phyloP scores from a whole-genome alignment of 2,113 vertebrate species.

The Todiramphus saurophagus region DNA sequence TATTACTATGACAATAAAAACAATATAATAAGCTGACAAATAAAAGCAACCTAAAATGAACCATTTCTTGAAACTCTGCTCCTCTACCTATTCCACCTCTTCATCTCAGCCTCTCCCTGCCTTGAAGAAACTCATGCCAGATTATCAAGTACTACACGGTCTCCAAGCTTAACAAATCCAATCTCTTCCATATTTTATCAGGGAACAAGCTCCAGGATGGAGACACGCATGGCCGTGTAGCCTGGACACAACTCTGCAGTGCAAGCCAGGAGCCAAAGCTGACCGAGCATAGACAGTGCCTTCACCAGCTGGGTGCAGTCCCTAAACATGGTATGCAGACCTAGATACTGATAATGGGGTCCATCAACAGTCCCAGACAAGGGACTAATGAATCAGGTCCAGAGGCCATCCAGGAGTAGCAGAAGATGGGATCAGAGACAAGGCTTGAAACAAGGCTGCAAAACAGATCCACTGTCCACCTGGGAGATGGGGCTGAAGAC shows the following conservation, averaged over 20 bases:
- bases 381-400: background rate
- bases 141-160: background rate
- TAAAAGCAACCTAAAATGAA: background rate
- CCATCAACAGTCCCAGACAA: background rate
- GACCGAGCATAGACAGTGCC: background rate
- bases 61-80: background rate
- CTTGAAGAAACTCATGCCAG: background rate
- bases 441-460: background rate
- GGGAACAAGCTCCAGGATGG: background rate
- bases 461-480: accelerated
- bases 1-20: background rate
- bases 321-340: background rate
- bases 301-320: background rate
- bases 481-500: background rate
- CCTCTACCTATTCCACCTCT: background rate
- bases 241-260: background rate
- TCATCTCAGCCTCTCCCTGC: background rate
- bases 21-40: background rate
- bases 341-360: background rate
- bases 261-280: background rate
- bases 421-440: background rate
- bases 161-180: background rate
- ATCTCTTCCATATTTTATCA: background rate
- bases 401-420: background rate
- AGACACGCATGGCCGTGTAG: accelerated